Evolutionary conservation across 2,888 invertebrate genomes (phyloP), one percentile per base, ranked within the genome.

Genomic region (Drosophila setosimentum): DNA sequence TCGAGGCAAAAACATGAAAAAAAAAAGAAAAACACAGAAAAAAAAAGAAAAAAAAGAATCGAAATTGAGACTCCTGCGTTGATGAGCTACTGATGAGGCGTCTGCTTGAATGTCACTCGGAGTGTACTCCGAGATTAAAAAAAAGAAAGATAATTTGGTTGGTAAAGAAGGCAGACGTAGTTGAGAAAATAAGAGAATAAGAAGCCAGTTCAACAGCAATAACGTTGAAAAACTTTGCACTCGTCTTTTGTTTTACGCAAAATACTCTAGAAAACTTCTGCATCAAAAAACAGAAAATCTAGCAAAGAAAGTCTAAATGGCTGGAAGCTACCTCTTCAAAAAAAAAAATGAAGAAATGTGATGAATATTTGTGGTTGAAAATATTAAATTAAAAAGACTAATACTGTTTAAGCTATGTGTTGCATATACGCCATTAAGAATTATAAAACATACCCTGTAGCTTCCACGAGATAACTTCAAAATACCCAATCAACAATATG

Each of bases 51-150:
- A 61, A n/a, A 32, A 55, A 62, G 48, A 60, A 62, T 27, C 29
- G 70, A 75, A 68, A 76, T 76, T 65, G 68, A 80, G 80, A 73
- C 57, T 78, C 69, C 61, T 49, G 58, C 76, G 78, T 79, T 90
- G 89, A 89, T 89, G 81, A 90, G 87, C 89, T 73, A 81, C 87
- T 90, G 87, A 87, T 90, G 84, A 84, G 76, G 70, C 76, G 62
- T 50, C 64, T 65, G 40, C 67, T 33, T 37, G 32, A 33, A 54
- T 33, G 35, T 27, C 66, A 54, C 61, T 42, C 16, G 40, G 29
- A 53, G 57, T 42, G 1, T 21, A 7, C 45, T 45, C 18, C 49
- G 21, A 57, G 42, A 57, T 24, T 42, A 42, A 42, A 30, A 45
- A 45, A 37, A 40, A 35, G 16, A 37, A 11, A 5, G 13, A 21